Conservation (phyloP, 1,140 invertebrate species). For the Bemisia tabaci region DNA sequence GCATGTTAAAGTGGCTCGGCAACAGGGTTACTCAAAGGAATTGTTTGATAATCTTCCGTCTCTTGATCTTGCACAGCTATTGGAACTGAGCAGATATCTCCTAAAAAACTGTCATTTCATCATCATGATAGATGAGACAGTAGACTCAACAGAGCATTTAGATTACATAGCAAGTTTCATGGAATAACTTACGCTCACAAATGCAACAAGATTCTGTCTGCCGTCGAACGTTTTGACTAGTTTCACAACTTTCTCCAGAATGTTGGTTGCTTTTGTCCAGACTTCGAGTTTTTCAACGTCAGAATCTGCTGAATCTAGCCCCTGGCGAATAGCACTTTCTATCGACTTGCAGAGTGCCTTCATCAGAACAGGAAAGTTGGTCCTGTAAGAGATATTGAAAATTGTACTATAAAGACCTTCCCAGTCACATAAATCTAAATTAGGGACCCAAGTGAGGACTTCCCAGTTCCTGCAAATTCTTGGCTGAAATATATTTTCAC, state of each 20-base stretch:
- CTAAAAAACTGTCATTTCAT: no score
- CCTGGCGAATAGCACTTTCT: constrained; percentile 14
- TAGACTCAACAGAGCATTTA: constrained; percentile 28
- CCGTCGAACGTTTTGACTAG: constrained; percentile 44
- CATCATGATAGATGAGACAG: no score
- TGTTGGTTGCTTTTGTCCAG: constrained; percentile 42
- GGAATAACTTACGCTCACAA: constrained; percentile 37
- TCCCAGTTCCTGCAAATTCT: no score
- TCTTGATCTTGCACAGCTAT: no score
- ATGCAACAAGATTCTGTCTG: constrained; percentile 40
- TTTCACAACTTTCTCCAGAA: constrained; percentile 40
- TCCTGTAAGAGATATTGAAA: constrained; percentile 25
- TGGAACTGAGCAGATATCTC: no score
- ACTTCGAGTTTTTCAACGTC: constrained; percentile 33
- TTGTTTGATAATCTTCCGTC: no score
- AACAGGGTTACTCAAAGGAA: no score
- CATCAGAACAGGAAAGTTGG: constrained; percentile 20
- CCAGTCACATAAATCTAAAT: no score
- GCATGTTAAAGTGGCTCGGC: no score
- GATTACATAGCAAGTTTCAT: neutral
- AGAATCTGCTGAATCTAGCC: constrained; percentile 13
- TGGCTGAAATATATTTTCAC: no score
- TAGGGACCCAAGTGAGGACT: constrained; percentile 1
- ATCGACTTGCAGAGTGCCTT: constrained; percentile 17
- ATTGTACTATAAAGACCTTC: no score